phyloP scores from a whole-genome alignment of 2,797 vertebrate genomes.

The Pseudocheirus occidentalis region DNA sequence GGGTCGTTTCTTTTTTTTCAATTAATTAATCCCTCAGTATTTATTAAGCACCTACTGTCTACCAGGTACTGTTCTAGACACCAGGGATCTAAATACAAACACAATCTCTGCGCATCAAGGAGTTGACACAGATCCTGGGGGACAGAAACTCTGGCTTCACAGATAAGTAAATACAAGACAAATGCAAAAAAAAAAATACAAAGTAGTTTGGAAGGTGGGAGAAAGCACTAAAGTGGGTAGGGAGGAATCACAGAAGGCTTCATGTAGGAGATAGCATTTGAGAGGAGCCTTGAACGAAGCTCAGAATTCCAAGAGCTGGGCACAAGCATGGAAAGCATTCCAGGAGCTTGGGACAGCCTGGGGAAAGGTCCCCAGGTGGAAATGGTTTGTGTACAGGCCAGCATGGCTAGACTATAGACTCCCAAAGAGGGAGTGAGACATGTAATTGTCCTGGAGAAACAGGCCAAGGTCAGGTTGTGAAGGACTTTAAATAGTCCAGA shows the following conservation, averaged over 20 bases:
- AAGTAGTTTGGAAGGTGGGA: neutral
- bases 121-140: neutral
- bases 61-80: neutral
- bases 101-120: neutral
- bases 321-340: neutral
- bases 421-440: neutral
- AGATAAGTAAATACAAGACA: neutral
- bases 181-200: too few relatives aligned
- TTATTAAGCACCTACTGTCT: neutral
- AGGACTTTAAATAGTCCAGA: neutral
- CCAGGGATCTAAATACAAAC: neutral
- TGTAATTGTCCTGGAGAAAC: neutral
- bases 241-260: neutral
- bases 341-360: neutral
- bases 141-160: too few relatives aligned
- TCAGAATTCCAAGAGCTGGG: neutral
- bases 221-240: neutral
- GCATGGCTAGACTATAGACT: neutral
- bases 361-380: neutral
- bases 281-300: neutral
- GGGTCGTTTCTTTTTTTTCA: too few relatives aligned
- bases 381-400: neutral
- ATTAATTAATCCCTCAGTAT: neutral
- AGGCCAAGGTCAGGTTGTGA: neutral
- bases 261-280: neutral